phyloP scores from a whole-genome alignment of 2,797 vertebrate genomes.

The Heterohyrax brucei region DNA sequence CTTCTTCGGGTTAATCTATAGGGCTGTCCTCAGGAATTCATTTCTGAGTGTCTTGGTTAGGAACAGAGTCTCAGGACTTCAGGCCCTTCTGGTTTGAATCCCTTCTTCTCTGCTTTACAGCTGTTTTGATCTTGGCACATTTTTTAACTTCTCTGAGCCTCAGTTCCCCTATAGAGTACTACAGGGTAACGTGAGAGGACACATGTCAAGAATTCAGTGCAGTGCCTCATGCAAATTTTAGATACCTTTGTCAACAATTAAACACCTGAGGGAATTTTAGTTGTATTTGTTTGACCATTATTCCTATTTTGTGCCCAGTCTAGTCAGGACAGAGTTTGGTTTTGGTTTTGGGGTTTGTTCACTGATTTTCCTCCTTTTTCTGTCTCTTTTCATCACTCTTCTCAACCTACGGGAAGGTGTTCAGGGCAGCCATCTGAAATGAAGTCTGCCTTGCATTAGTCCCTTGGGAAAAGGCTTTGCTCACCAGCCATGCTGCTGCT shows the following conservation, averaged over 20 bases:
- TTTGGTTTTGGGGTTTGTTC: background rate
- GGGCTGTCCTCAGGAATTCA: background rate
- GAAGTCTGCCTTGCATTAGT: conserved; percentile 50
- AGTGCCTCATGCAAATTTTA: background rate
- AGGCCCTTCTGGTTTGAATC: background rate
- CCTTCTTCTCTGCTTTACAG: background rate
- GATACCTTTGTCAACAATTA: background rate
- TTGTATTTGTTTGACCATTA: background rate
- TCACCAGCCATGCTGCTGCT: background rate
- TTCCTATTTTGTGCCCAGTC: background rate
- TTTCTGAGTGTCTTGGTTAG: background rate
- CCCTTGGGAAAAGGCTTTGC: conserved; percentile 59
- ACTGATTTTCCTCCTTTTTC: background rate
- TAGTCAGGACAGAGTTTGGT: background rate
- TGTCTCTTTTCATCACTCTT: background rate
- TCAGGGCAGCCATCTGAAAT: background rate
- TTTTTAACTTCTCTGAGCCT: conserved; percentile 22
- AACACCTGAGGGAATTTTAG: background rate
- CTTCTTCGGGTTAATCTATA: background rate
- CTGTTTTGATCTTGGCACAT: background rate
- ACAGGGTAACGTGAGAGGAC: background rate
- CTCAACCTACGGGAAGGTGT: conserved; percentile 48
- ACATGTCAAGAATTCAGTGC: background rate
- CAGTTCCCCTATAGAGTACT: background rate
- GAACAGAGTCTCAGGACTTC: background rate